A percentile compares a stretch with the other conserved stretches of the same genome.
Evolutionary conservation across 2,888 invertebrate genomes (phyloP).

Genomic region (Oligia latruncula): DNA sequence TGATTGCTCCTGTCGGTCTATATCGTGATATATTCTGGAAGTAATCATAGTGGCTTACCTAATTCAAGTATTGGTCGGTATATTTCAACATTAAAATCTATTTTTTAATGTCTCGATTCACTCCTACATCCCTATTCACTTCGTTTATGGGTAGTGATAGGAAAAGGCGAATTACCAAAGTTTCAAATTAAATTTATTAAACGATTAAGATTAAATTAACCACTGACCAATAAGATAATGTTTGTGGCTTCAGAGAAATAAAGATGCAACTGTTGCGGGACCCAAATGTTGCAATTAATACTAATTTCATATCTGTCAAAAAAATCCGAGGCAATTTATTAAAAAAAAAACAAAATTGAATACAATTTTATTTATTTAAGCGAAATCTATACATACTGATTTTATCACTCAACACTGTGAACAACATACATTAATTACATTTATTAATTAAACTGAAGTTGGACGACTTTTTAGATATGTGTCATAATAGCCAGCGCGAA

Average conservation of each 20-base stretch:
- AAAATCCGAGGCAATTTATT: not conserved
- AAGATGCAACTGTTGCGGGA: not conserved
- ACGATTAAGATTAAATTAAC: not conserved
- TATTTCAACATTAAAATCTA: no score
- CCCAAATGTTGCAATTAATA: not conserved
- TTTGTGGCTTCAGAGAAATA: no score
- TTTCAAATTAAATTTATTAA: not conserved
- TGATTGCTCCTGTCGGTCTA: slow-evolving; percentile 6
- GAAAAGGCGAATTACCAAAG: not conserved
- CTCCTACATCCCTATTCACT: no score
- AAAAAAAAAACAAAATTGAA: slow-evolving; percentile 71
- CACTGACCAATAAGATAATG: not conserved
- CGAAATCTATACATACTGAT: slow-evolving; percentile 83
- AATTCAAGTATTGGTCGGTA: no score
- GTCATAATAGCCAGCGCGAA: slow-evolving; percentile 41
- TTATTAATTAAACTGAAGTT: slow-evolving; percentile 46
- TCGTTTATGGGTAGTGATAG: no score
- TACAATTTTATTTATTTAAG: slow-evolving; percentile 85
- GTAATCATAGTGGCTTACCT: not conserved
- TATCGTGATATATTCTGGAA: not conserved
- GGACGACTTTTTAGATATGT: slow-evolving; percentile 58
- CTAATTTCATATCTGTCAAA: not conserved
- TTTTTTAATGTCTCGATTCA: no score
- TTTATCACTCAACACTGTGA: slow-evolving; percentile 78
- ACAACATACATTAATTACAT: slow-evolving; percentile 70